A percentile compares a stretch with the other conserved stretches of the same genome.
phyloP scores from a whole-genome alignment of 2,888 invertebrate genomes.

The Spialia ferax region DNA sequence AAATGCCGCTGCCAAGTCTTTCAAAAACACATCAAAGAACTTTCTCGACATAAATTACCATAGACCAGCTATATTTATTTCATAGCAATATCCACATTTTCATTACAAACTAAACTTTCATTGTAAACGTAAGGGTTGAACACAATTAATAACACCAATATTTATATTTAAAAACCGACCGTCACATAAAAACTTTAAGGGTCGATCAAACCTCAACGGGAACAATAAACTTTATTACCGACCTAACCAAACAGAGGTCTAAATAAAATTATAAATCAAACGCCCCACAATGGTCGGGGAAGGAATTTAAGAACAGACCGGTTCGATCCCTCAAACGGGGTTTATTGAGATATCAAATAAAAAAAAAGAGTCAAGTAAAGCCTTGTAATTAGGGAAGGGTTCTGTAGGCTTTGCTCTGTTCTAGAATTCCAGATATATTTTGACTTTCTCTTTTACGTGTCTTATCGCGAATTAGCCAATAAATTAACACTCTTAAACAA shows the following conservation, averaged over 20 bases:
- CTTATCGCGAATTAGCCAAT: too few relatives aligned
- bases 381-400: not conserved
- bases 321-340: slow-evolving; percentile 72
- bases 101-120: not conserved
- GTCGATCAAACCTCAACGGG: slow-evolving; percentile 37
- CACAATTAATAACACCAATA: slow-evolving; percentile 33
- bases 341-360: slow-evolving; percentile 86
- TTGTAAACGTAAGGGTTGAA: slow-evolving; percentile 6
- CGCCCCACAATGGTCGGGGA: slow-evolving; percentile 61
- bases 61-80: not conserved
- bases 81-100: not conserved
- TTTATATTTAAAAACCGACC: slow-evolving; percentile 25
- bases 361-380: not conserved
- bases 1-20: too few relatives aligned
- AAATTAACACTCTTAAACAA: too few relatives aligned
- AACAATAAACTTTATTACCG: slow-evolving; percentile 67
- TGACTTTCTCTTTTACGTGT: too few relatives aligned
- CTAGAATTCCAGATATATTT: not conserved
- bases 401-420: not conserved
- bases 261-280: slow-evolving; percentile 82
- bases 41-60: not conserved
- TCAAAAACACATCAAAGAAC: too few relatives aligned
- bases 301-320: slow-evolving; percentile 65
- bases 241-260: slow-evolving; percentile 67
- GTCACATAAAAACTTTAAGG: slow-evolving; percentile 31